Evolutionary conservation across 2,113 vertebrate species (phyloP).

Genomic region (Hippoglossus stenolepis): DNA sequence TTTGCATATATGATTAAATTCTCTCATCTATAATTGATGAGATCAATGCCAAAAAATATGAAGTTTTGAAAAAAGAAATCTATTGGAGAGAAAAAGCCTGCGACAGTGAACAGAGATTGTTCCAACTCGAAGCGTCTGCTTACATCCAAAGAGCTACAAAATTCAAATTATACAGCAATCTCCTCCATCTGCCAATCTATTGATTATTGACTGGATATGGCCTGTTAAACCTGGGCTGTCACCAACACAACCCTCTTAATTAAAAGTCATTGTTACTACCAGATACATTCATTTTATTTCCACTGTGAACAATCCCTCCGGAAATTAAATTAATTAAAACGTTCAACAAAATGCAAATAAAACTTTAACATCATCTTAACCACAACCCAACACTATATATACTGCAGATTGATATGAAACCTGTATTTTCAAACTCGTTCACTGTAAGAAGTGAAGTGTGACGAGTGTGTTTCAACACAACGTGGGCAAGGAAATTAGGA

Average conservation of each 20-base stretch:
- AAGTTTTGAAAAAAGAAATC: neutral
- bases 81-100: neutral
- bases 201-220: conserved; percentile 27
- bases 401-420: neutral
- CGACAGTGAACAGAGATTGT: neutral
- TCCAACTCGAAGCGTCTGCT: neutral
- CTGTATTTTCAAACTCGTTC: conserved; percentile 7
- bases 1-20: neutral
- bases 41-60: neutral
- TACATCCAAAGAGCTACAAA: neutral
- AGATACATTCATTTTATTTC: conserved; percentile 13
- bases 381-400: neutral
- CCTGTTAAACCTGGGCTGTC: conserved; percentile 14
- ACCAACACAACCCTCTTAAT: conserved; percentile 26
- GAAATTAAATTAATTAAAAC: conserved; percentile 3
- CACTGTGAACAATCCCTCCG: conserved; percentile 12
- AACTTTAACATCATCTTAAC: neutral
- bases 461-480: neutral
- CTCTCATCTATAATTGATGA: neutral
- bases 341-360: neutral
- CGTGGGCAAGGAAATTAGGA: neutral
- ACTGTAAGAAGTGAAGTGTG: neutral
- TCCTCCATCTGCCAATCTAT: conserved; percentile 18
- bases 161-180: neutral
- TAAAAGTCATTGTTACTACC: conserved; percentile 20